Evolutionary conservation across 1,140 invertebrate species (phyloP), one percentile per base, ranked within the genome.

Genomic region (Lepidostoma basale): DNA sequence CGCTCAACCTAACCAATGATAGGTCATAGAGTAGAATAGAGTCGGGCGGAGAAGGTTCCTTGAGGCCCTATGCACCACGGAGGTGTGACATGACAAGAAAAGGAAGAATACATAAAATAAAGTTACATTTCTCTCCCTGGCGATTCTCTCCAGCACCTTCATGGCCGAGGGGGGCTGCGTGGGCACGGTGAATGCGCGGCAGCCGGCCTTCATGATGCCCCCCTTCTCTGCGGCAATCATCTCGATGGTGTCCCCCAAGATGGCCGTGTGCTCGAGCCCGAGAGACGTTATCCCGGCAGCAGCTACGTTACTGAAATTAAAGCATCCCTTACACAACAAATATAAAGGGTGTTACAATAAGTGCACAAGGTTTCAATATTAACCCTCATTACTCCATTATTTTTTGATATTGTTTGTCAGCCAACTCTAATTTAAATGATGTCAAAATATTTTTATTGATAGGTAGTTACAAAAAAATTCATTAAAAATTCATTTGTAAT

Each of bases 211-310:
- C 80, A 99, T 94, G 67, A 99, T 97, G 5, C 98, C 98, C 0
- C 93, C 90, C 83, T 99, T 99, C 62, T 98, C 94, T 82, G 88
- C 92, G 0, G 98, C 95, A 69, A 99, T 99, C 77, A 93, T 83
- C 67, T 90, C 85, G 4, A 99, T 75, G 0, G 93, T 95, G 18
- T 88, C 79, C 1, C 98, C 98, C 10, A 99, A 78, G 5, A 98
- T 79, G 0, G 82, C 80, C 0, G 88, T 91, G 77, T 99, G 98
- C 78, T 99, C 98, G 12, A 96, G 74, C 0, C 92, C 96, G 40
- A 99, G 79, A 5, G 93, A 93, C 0, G 94, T 93, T 25, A 99
- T 91, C 59, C 95, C 97, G 74, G 93, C 92, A 6, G 95, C 93
- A 33, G 89, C 82, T 1, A 93, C 90, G 70, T 89, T 88, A 70